Evolutionary conservation across 35 echinoderm and acorn worm genomes (phyloP).

Genomic region (Antedon bifida): DNA sequence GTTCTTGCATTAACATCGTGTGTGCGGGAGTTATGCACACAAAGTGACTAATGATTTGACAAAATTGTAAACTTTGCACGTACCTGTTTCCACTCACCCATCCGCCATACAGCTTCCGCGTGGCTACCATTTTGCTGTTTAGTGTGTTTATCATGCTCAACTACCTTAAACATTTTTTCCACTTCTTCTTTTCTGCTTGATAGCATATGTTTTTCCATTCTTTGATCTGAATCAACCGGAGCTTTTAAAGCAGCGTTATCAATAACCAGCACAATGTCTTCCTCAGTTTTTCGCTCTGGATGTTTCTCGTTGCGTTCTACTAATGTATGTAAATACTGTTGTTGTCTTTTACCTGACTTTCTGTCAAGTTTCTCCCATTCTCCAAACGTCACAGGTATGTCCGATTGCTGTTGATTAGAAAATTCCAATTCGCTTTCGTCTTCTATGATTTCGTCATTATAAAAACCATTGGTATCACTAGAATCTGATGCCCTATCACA

Average conservation of each 20-base stretch:
- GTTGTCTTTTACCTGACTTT: background rate
- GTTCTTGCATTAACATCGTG: too few relatives aligned
- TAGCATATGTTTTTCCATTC: background rate
- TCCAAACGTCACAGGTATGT: slow-evolving; percentile 28
- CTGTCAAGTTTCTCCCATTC: slow-evolving; percentile 22
- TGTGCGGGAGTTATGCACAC: background rate
- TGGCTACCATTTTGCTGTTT: background rate
- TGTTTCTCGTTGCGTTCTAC: background rate
- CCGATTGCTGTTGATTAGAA: background rate
- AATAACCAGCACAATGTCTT: background rate
- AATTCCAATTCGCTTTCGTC: background rate
- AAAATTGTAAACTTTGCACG: background rate
- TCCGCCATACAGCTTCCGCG: background rate
- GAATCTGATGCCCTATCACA: background rate
- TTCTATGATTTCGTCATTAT: slow-evolving; percentile 1
- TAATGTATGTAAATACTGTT: background rate
- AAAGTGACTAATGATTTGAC: background rate
- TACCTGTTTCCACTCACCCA: background rate
- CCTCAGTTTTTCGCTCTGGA: background rate
- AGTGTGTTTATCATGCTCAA: background rate
- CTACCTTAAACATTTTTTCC: background rate
- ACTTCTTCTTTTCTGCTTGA: background rate
- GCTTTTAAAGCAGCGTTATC: background rate
- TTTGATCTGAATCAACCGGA: slow-evolving; percentile 1
- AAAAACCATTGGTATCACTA: background rate